Percentiles rank a stretch among this genome's conserved stretches.
Conservation (phyloP, 2,888 invertebrate genomes). For the Acanthacorydalis orientalis region DNA sequence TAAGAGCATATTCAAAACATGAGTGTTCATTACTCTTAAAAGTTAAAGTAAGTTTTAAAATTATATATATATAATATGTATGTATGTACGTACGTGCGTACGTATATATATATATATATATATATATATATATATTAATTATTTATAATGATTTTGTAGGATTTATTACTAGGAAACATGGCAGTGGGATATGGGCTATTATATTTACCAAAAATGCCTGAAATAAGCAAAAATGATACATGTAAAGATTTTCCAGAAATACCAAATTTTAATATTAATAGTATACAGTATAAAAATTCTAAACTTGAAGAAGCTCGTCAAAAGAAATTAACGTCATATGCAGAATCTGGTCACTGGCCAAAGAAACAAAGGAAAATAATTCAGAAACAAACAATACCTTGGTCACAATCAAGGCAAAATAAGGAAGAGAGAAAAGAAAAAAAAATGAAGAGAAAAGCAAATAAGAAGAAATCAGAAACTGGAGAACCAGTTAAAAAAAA, state of each 20-base stretch:
- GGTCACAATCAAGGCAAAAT: slow-evolving; percentile 60
- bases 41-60: slow-evolving; percentile 39
- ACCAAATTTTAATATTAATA: slow-evolving; percentile 50
- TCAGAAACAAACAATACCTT: slow-evolving; percentile 48
- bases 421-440: slow-evolving; percentile 48
- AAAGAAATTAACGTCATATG: slow-evolving; percentile 50
- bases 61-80: neutral
- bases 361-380: slow-evolving; percentile 22
- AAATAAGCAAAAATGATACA: slow-evolving; percentile 52
- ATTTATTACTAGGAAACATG: slow-evolving; percentile 67
- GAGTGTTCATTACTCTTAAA: slow-evolving; percentile 81
- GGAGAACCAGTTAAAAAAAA: slow-evolving; percentile 25
- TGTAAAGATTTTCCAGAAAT: slow-evolving; percentile 32
- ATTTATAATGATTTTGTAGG: slow-evolving; percentile 23
- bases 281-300: slow-evolving; percentile 63
- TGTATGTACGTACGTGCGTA: too few species aligned
- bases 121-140: neutral
- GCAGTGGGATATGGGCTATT: slow-evolving; percentile 83
- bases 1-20: slow-evolving; percentile 88
- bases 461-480: slow-evolving; percentile 28
- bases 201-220: slow-evolving; percentile 89
- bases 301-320: slow-evolving; percentile 56
- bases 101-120: too few species aligned
- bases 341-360: slow-evolving; percentile 42
- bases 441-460: slow-evolving; percentile 41